These are phyloP conservation scores for Lasioglossum pauxillum DNA, from an alignment of 2,888 invertebrate genomes.

Conservation along the genomic window DNA sequence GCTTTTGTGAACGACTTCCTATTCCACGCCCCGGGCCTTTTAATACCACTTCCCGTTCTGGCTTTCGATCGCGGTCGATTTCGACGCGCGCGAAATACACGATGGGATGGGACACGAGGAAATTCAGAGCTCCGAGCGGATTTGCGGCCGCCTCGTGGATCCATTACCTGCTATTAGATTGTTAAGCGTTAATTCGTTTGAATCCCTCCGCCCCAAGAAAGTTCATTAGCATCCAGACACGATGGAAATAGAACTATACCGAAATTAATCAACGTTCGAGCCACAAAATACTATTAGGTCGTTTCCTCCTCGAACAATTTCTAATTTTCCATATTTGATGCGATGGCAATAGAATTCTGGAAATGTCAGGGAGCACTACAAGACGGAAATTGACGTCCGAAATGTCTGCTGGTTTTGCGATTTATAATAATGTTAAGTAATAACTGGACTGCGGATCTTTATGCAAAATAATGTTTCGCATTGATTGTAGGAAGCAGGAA, in stretches of 20 bases:
- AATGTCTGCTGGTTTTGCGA: too few species aligned
- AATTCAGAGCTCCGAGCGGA: background rate
- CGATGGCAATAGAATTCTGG: too few species aligned
- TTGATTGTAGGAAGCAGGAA: too few species aligned
- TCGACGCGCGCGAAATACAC: constrained; percentile 4
- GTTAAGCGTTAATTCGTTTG: background rate
- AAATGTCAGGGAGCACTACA: too few species aligned
- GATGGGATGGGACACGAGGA: constrained; percentile 12
- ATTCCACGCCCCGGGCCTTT: constrained; percentile 45
- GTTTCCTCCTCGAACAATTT: too few species aligned
- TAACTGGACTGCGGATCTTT: too few species aligned
- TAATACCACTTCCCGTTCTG: constrained; percentile 34
- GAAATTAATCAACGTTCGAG: background rate
- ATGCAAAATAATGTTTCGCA: too few species aligned
- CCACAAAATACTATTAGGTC: background rate
- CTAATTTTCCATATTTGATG: too few species aligned
- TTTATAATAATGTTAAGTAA: too few species aligned
- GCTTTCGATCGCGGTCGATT: constrained; percentile 34
- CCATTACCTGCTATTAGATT: background rate
- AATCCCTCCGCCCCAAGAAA: background rate
- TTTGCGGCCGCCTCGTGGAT: background rate
- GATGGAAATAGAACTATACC: background rate
- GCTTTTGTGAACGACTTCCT: constrained; percentile 32
- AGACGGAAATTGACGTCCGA: too few species aligned
- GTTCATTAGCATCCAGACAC: background rate